phyloP scores from a whole-genome alignment of 2,113 vertebrate genomes.

The Etia nguti region DNA sequence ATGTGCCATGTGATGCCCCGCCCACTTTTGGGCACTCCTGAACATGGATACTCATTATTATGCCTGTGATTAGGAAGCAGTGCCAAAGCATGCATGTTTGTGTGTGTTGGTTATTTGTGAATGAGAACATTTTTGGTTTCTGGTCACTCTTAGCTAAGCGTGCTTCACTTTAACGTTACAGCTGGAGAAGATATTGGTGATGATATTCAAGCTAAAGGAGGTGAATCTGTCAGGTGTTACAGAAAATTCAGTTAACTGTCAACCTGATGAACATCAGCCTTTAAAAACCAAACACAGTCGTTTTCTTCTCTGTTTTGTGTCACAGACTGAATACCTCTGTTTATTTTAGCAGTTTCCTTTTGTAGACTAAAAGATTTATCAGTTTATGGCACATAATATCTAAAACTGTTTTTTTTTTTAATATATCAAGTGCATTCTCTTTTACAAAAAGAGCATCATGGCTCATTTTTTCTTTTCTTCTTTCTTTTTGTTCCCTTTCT shows the following conservation, averaged over 20 bases:
- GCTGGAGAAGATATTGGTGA: neutral
- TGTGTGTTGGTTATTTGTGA: neutral
- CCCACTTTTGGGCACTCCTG: neutral
- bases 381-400: accelerated
- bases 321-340: neutral
- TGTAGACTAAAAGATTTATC: neutral
- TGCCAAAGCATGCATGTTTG: neutral
- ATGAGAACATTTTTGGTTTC: neutral
- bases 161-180: accelerated
- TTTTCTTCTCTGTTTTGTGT: neutral
- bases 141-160: neutral
- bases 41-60: neutral
- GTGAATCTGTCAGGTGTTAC: accelerated
- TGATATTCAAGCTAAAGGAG: neutral
- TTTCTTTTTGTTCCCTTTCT: neutral
- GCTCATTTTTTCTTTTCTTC: neutral
- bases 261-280: accelerated
- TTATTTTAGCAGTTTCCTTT: neutral
- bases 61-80: neutral
- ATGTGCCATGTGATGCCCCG: neutral
- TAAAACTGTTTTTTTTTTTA: accelerated
- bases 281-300: neutral
- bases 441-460: neutral
- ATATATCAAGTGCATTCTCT: neutral
- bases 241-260: neutral